Base-by-base conservation (phyloP, 2,113 vertebrate species). In the Chinchilla lanigera region DNA sequence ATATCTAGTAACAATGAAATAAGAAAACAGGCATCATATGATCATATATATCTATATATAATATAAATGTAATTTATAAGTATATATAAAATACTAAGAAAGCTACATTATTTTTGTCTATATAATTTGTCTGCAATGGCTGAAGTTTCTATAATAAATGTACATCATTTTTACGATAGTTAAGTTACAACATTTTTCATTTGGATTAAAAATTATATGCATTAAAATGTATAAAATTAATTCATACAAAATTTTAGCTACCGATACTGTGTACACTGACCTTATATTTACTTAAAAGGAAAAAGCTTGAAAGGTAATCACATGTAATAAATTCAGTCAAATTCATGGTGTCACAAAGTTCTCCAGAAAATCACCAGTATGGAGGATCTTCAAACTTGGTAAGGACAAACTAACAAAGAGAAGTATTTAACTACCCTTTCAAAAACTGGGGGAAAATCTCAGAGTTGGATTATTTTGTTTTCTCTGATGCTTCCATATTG, bases 321-420 rank as follows among this genome's bases (percentile, higher is more conserved):
- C 89, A 91, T 9, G 33, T 54, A 93, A 89, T 60, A 12, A 65
- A 86, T 35, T 7, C 35, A 85, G 41, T 44, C 30, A 93, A 93
- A 95, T 86, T 89, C 75, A 87, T 26, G 52, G 33, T n/a, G 13
- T 11, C 78, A 65, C 17, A 63, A 60, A 86, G 26, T 86, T 83
- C 54, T 50, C 38, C 50, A 90, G 22, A 87, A 93, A 3, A 58
- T 38, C 30, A 89, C 13, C 54, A 89, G 63, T 30, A 71, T 5
- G 3, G 20, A 77, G 80, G 28, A 63, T 9, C 2, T 60, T 81
- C 86, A 38, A 71, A 41, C 58, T 9, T 80, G 11, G 5, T 63
- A 91, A 86, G 20, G 22, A 96, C 75, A 94, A 94, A 86, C 11
- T 67, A 89, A 88, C 78, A 81, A 28, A 78, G 19, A 73, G 22